phyloP scores from a whole-genome alignment of 1,140 invertebrate genomes.

The Rhopalosiphum padi region DNA sequence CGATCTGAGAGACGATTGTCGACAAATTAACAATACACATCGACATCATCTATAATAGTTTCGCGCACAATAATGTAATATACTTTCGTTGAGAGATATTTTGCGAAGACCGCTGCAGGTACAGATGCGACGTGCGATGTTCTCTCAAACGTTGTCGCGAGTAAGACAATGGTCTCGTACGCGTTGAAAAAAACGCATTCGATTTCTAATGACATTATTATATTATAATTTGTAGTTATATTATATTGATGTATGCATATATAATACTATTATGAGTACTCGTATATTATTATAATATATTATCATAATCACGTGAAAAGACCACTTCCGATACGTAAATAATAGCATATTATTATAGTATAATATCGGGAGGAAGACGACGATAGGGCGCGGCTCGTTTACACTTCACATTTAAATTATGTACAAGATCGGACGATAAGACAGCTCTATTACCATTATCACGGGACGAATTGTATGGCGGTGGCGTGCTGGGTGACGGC shows the following conservation, averaged over 20 bases:
- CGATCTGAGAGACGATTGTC: background rate
- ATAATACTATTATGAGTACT: background rate
- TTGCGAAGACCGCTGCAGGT: background rate
- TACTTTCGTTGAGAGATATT: background rate
- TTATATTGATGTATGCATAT: background rate
- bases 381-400: background rate
- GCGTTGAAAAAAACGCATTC: background rate
- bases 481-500: background rate
- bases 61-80: background rate
- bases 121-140: too few species aligned
- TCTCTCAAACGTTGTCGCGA: background rate
- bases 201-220: slow-evolving; percentile 1
- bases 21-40: background rate
- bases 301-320: background rate
- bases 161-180: background rate
- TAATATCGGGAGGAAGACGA: background rate
- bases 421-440: background rate
- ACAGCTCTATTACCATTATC: background rate
- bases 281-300: background rate
- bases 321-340: background rate
- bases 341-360: background rate
- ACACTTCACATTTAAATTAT: background rate
- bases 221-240: background rate
- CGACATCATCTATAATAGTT: background rate
- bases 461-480: background rate